These are phyloP conservation scores for Myripristis murdjan DNA, from an alignment of 2,797 vertebrate genomes.

Conservation along the genomic window DNA sequence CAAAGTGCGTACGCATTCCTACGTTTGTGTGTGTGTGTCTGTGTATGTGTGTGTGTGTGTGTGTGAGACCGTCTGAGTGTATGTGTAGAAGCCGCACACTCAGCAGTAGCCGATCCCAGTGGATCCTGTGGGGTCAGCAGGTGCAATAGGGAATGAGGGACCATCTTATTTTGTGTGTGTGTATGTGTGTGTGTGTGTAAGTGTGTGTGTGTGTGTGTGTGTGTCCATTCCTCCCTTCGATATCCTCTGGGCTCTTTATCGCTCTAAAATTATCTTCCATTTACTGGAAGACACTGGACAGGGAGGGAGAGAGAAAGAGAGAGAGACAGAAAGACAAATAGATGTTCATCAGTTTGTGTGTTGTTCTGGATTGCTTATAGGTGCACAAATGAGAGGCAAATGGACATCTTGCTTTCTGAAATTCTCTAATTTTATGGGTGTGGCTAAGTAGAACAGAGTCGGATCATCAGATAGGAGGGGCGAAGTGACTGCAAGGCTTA, in stretches of 20 bases:
- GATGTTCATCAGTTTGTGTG: constrained; percentile 72
- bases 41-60: constrained; percentile 76
- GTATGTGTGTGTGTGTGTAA: constrained; percentile 20
- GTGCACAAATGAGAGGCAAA: constrained; percentile 49
- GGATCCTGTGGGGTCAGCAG: constrained; percentile 84
- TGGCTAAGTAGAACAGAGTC: constrained; percentile 35
- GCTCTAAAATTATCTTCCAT: constrained; percentile 84
- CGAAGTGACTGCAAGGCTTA: no score
- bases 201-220: constrained; percentile 14
- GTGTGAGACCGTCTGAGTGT: constrained; percentile 58
- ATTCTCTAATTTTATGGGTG: constrained; percentile 49
- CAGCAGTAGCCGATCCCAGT: constrained; percentile 81
- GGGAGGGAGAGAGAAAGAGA: constrained; percentile 12
- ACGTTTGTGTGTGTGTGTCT: constrained; percentile 51
- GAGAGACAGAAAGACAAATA: constrained; percentile 38
- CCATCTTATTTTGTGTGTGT: constrained; percentile 68
- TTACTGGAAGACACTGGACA: constrained; percentile 81
- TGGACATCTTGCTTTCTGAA: constrained; percentile 36
- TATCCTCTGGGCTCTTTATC: constrained; percentile 80
- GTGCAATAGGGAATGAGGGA: constrained; percentile 78
- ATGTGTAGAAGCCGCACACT: constrained; percentile 75
- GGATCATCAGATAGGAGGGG: background rate
- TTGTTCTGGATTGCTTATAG: constrained; percentile 77
- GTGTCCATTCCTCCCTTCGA: constrained; percentile 54
- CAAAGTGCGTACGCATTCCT: constrained; percentile 86